Conservation (phyloP, 2,888 invertebrate species). For the Gastracanthus pulcherrimus region DNA sequence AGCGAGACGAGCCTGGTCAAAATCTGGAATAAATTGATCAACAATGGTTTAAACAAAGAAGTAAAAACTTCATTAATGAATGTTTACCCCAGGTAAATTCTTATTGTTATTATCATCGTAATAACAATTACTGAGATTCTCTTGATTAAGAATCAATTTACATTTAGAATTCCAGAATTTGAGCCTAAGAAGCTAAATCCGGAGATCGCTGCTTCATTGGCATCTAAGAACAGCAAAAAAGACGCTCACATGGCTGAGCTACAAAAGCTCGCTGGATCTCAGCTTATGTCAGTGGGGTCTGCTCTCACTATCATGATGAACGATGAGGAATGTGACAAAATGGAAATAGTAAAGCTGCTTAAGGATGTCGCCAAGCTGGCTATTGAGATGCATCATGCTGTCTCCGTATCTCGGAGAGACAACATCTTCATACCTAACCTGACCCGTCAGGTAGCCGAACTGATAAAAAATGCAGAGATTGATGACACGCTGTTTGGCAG, state of each 20-base stretch:
- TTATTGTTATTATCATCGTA: no score
- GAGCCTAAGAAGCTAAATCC: neutral
- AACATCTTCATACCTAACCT: neutral
- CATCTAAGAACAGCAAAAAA: neutral
- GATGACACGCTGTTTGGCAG: neutral
- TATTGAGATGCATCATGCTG: neutral
- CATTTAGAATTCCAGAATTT: neutral
- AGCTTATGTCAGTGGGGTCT: neutral
- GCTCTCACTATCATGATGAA: neutral
- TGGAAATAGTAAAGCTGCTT: neutral
- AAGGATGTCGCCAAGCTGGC: neutral
- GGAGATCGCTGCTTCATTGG: neutral
- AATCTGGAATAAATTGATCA: neutral
- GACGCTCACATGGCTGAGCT: neutral
- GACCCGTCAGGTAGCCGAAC: neutral
- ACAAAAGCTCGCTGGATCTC: neutral
- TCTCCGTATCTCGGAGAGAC: neutral
- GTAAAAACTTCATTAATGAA: neutral
- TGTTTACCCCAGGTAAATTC: neutral
- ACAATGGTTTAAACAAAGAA: neutral
- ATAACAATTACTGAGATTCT: no score
- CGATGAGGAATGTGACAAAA: neutral
- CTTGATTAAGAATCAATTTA: neutral
- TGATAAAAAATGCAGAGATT: neutral
- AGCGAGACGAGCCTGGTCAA: no score